Percentiles rank a stretch among this genome's conserved stretches.
These are phyloP conservation scores for Nyctibius bracteatus DNA, from an alignment of 2,113 vertebrate genomes.

Conservation along the genomic window DNA sequence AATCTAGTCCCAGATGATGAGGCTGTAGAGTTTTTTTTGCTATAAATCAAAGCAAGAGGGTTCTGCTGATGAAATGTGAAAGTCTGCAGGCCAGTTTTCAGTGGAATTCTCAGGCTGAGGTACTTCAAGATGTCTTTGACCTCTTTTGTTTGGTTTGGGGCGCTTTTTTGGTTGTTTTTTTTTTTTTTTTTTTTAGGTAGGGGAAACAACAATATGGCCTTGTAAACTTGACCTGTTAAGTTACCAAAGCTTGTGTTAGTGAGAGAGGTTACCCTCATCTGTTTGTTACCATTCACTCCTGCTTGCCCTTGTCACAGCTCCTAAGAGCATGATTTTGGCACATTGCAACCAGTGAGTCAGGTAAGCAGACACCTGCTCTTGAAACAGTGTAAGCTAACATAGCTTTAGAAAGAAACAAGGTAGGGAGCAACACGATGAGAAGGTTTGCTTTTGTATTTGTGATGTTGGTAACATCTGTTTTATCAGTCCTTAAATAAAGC, in stretches of 20 bases:
- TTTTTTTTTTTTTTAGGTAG: too few species aligned
- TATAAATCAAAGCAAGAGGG: neutral
- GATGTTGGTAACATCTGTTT: neutral
- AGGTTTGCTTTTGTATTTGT: neutral
- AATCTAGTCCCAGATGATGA: neutral
- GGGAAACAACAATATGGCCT: neutral
- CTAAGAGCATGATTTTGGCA: neutral
- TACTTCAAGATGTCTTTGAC: neutral
- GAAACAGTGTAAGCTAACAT: neutral
- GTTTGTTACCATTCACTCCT: neutral
- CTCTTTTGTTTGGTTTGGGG: neutral
- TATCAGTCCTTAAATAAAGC: neutral
- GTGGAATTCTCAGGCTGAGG: neutral
- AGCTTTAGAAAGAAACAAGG: neutral
- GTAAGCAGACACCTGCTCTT: neutral
- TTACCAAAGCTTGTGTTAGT: neutral
- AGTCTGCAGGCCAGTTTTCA: neutral
- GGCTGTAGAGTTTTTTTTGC: neutral
- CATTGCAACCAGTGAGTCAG: neutral
- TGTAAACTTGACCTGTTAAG: neutral
- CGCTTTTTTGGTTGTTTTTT: too few species aligned
- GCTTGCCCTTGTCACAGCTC: neutral
- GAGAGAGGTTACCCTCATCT: neutral
- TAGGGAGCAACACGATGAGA: neutral
- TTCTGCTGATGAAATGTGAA: neutral